A percentile compares a stretch with the other conserved stretches of the same genome.
Evolutionary conservation across 2,797 vertebrate species (phyloP).

Genomic region (Pampus argenteus): DNA sequence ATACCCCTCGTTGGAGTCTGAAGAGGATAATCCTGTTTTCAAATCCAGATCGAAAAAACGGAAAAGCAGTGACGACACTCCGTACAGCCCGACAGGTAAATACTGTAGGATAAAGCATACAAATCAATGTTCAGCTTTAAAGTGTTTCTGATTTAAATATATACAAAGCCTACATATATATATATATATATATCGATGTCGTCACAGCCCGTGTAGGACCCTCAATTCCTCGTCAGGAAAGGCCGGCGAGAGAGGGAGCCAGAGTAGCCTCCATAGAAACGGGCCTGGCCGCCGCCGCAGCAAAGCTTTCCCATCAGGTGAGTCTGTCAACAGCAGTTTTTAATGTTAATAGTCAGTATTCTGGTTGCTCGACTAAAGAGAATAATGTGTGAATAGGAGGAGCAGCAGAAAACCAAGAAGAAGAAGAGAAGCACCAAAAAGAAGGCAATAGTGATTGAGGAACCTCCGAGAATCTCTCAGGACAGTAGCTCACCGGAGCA

Average conservation of each 20-base stretch:
- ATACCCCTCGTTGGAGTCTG: constrained; percentile 98
- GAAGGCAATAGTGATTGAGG: constrained; percentile 86
- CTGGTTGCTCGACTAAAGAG: not conserved
- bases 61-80: constrained; percentile 97
- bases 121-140: too few species aligned
- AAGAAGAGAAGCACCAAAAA: constrained; percentile 97
- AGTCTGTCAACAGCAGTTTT: not conserved
- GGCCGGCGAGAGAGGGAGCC: constrained; percentile 95
- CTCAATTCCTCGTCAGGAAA: constrained; percentile 94
- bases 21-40: constrained; percentile 98
- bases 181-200: too few species aligned
- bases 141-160: not conserved
- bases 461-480: constrained; percentile 88
- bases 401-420: constrained; percentile 97
- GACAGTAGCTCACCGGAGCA: constrained; percentile 95
- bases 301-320: constrained; percentile 98
- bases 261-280: constrained; percentile 98
- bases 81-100: constrained; percentile 97
- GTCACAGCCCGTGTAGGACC: constrained; percentile 93
- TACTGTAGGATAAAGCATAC: not conserved
- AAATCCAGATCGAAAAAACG: constrained; percentile 98
- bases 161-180: not conserved
- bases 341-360: not conserved
- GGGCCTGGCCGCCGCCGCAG: constrained; percentile 93
- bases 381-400: constrained; percentile 81